A percentile compares a stretch with the other conserved stretches of the same genome.
phyloP scores from a whole-genome alignment of 2,888 invertebrate genomes.

The Aleiodes leptofemur region DNA sequence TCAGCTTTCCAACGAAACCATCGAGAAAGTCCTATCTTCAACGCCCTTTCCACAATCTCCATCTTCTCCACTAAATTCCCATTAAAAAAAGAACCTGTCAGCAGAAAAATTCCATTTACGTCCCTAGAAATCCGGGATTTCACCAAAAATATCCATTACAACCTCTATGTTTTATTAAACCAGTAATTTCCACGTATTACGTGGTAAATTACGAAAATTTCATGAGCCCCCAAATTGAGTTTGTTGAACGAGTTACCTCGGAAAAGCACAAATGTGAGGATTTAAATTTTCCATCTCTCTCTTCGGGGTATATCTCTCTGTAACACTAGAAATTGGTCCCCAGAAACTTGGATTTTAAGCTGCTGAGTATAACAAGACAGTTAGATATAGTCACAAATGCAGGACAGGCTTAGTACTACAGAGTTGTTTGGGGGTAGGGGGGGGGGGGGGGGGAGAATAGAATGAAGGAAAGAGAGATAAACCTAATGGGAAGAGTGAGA shows the following conservation, averaged over 20 bases:
- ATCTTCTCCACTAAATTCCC: too few species aligned
- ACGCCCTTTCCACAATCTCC: too few species aligned
- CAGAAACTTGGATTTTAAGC: constrained; percentile 48
- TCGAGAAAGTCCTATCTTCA: too few species aligned
- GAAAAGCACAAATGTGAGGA: constrained; percentile 43
- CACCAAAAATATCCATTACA: too few species aligned
- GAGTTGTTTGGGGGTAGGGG: not conserved
- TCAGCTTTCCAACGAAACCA: too few species aligned
- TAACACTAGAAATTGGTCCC: constrained; percentile 46
- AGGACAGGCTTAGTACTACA: constrained; percentile 12
- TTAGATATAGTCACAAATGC: constrained; percentile 21
- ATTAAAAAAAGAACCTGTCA: too few species aligned
- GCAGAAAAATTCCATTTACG: too few species aligned
- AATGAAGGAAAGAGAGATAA: constrained; percentile 12
- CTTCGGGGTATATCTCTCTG: not conserved
- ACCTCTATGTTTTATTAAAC: too few species aligned
- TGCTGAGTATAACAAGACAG: constrained; percentile 26
- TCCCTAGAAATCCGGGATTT: too few species aligned
- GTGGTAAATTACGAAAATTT: constrained; percentile 37
- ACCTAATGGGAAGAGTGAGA: not conserved
- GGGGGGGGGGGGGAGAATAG: not conserved
- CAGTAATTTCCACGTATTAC: not conserved
- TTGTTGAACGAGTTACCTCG: constrained; percentile 53
- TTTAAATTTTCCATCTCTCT: constrained; percentile 18
- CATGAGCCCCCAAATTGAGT: constrained; percentile 57